Evolutionary conservation across 2,888 invertebrate genomes (phyloP), one percentile per base, ranked within the genome.

Genomic region (Netelia inedita): DNA sequence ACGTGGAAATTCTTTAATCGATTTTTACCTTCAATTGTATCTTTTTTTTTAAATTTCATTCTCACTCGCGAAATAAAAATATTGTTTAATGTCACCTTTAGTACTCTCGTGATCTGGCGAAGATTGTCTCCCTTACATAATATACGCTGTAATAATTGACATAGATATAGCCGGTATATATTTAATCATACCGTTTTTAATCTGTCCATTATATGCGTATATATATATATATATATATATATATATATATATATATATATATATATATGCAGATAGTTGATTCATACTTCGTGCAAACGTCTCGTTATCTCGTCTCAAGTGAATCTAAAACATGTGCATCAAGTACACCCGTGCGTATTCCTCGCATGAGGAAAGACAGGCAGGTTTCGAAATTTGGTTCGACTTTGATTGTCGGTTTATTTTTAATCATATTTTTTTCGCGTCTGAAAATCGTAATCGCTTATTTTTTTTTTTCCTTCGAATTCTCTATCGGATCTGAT

Each of bases 281-380:
- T 59, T 21, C 11, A 59, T 61, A 55, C 3, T 16, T n/a, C 14
- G 63, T 14, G 16, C 35, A 71, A 46, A 46, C 21, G 50, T 72
- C 53, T 43, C 16, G 28, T 63, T 63, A 72, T 53, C 46, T 61
- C 23, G 5, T 53, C 72, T 79, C 66, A 68, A 82, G 78, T 78
- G 78, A 66, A 82, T 68, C 59, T 72, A 73, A 76, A 76, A n/a
- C n/a, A n/a, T n/a, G n/a, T n/a, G n/a, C n/a, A n/a, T n/a, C n/a
- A n/a, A n/a, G n/a, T n/a, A n/a, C n/a, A n/a, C n/a, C n/a, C n/a
- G n/a, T n/a, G n/a, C n/a, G n/a, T n/a, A n/a, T n/a, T n/a, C n/a
- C n/a, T n/a, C n/a, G n/a, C n/a, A n/a, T n/a, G n/a, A n/a, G n/a
- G n/a, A n/a, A n/a, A n/a, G n/a, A n/a, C n/a, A n/a, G n/a, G n/a